Conservation (phyloP, 1,140 invertebrate species). For the Drosophila azteca region DNA sequence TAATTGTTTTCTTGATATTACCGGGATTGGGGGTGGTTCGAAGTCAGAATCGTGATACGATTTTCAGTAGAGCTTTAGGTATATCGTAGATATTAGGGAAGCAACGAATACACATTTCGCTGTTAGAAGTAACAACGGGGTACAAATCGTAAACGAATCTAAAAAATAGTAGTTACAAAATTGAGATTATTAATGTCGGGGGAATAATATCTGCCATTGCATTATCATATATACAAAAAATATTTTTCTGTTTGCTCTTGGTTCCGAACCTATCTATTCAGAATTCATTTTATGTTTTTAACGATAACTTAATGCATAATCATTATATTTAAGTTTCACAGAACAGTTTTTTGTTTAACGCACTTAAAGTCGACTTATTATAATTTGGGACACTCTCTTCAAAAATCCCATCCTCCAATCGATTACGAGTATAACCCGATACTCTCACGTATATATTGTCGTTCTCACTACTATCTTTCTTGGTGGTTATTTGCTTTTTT, state of each 20-base stretch:
- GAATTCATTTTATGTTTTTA: slow-evolving; percentile 8
- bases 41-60: slow-evolving; percentile 31
- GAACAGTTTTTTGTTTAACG: slow-evolving; percentile 65
- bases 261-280: slow-evolving; percentile 3
- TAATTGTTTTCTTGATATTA: slow-evolving; percentile 52
- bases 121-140: slow-evolving; percentile 74
- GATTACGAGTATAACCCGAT: slow-evolving; percentile 23
- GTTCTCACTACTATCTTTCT: slow-evolving; percentile 54
- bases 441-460: slow-evolving; percentile 53
- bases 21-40: slow-evolving; percentile 31
- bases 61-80: slow-evolving; percentile 74
- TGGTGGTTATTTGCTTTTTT: slow-evolving; percentile 17
- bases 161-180: slow-evolving; percentile 75
- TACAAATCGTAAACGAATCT: slow-evolving; percentile 72
- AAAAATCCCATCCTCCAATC: slow-evolving; percentile 3
- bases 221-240: background rate
- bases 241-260: background rate
- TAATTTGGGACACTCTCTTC: slow-evolving; percentile 13
- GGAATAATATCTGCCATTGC: too few species aligned
- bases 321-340: slow-evolving; percentile 70
- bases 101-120: slow-evolving; percentile 75
- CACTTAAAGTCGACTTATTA: slow-evolving; percentile 64
- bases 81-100: slow-evolving; percentile 71
- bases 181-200: slow-evolving; percentile 44
- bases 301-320: slow-evolving; percentile 46